Base-by-base conservation (phyloP, 2,797 vertebrate species). In the Ctenopoma kingsleyae region DNA sequence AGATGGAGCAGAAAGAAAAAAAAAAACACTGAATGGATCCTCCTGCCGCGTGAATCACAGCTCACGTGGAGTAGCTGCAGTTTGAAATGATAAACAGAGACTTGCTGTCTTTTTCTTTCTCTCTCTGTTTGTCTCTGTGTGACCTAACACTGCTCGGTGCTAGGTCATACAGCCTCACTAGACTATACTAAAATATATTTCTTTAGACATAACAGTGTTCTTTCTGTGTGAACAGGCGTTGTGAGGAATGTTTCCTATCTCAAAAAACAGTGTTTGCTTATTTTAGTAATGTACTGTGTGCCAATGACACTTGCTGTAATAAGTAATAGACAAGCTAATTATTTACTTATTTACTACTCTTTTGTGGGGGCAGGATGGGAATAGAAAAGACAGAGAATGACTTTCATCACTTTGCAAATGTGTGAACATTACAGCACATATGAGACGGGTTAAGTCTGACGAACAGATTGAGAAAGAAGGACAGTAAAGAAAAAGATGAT, bases 41-140 rank as follows among this genome's bases (percentile, higher is more conserved):
- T 76, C 56, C 49, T 60, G 84, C 91, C 87, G 82, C 80, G 86
- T 92, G 89, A 88, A 51, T 57, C 69, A 1, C 57, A 19, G 60
- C 87, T 91, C 91, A 93, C 89, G 64, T 90, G 91, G 74, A 78
- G 63, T 19, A 78, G 63, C 19, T 35, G 6, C 22, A 57, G 51
- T 76, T 62, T 47, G 47, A 7, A 55, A 82, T 48, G 73, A 87
- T 83, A 80, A 90, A 85, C 83, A 83, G 72, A 76, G 48, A 55
- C 61, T 13, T 1, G 48, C 41, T 52, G 16, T 36, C 22, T 43
- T 55, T 64, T 63, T 17, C 53, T 55, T 16, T 54, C 43, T 55
- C 19, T 54, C 46, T 4, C 17, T 55, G 19, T 20, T 15, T 30
- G 47, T 76, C 49, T 64, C 61, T 8, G 20, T 20, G 20, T 51